Evolutionary conservation across 1,140 invertebrate genomes (phyloP).

Genomic region (Orussus abietinus): DNA sequence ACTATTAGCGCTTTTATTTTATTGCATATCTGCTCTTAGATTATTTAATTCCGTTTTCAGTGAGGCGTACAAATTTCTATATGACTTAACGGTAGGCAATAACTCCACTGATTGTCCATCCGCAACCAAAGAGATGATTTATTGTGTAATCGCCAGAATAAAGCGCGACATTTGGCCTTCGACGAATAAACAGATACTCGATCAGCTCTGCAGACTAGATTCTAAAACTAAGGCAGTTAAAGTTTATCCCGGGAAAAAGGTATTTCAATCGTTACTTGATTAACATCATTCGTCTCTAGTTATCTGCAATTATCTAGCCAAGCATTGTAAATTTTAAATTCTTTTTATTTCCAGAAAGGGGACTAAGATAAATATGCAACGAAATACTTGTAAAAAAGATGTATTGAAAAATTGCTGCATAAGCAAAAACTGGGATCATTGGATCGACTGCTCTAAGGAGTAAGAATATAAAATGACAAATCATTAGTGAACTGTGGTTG

Average conservation of each 20-base stretch:
- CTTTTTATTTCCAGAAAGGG: slow-evolving; percentile 7
- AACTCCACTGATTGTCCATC: slow-evolving; percentile 10
- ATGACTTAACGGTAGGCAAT: slow-evolving; percentile 15
- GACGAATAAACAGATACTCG: slow-evolving; percentile 8
- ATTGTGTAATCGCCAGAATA: slow-evolving; percentile 14
- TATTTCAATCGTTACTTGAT: slow-evolving; percentile 1
- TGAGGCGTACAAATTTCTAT: slow-evolving; percentile 27
- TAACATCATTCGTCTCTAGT: slow-evolving; percentile 1
- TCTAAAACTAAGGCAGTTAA: slow-evolving; percentile 7
- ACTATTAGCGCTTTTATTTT: slow-evolving; percentile 1
- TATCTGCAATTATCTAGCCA: slow-evolving; percentile 1
- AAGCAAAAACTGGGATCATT: not conserved
- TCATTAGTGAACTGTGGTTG: no score
- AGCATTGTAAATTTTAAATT: slow-evolving; percentile 9
- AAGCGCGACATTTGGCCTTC: slow-evolving; percentile 18
- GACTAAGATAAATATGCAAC: not conserved
- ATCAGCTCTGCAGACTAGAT: slow-evolving; percentile 14
- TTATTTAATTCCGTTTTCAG: slow-evolving; percentile 17
- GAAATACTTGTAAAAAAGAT: not conserved
- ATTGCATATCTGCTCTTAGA: not conserved
- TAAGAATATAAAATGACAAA: no score
- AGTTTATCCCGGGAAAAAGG: slow-evolving; percentile 21
- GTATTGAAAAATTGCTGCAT: not conserved
- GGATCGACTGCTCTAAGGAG: no score
- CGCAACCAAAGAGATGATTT: slow-evolving; percentile 16